Percentiles rank a stretch among this genome's conserved stretches.
These are phyloP conservation scores for Papilio aristodemus DNA, from an alignment of 1,140 invertebrate genomes.

Conservation along the genomic window DNA sequence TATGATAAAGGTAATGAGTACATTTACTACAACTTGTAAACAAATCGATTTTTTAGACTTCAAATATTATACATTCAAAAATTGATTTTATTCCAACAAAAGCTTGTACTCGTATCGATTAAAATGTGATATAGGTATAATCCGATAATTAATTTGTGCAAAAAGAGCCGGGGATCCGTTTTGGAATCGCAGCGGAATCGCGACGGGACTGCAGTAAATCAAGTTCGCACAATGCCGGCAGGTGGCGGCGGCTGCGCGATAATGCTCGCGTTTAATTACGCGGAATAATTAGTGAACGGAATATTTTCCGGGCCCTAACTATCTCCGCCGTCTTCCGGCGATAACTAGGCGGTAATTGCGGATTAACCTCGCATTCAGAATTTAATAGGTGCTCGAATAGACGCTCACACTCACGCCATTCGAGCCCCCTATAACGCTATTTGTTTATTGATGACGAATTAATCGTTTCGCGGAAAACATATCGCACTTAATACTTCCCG, in stretches of 20 bases:
- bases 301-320: constrained; percentile 79
- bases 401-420: constrained; percentile 49
- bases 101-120: constrained; percentile 42
- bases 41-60: neutral
- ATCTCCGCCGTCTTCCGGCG: constrained; percentile 79
- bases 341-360: constrained; percentile 80
- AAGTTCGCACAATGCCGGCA: constrained; percentile 74
- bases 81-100: neutral
- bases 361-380: constrained; percentile 79
- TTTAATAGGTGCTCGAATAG: constrained; percentile 75
- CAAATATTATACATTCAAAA: neutral
- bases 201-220: constrained; percentile 75
- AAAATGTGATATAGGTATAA: constrained; percentile 75
- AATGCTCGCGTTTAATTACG: constrained; percentile 79
- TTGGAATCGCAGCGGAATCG: constrained; percentile 70
- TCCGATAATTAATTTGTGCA: constrained; percentile 78
- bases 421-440: constrained; percentile 67
- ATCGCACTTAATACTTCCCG: constrained; percentile 38
- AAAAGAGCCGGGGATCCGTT: constrained; percentile 69
- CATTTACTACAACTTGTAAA: no score
- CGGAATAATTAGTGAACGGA: constrained; percentile 80
- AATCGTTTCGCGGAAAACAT: constrained; percentile 66
- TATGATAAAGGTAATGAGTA: neutral
- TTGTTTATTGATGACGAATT: constrained; percentile 72
- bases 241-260: constrained; percentile 74